Base-by-base conservation (phyloP, 2,888 invertebrate species). In the Noctuana brunneofusca region DNA sequence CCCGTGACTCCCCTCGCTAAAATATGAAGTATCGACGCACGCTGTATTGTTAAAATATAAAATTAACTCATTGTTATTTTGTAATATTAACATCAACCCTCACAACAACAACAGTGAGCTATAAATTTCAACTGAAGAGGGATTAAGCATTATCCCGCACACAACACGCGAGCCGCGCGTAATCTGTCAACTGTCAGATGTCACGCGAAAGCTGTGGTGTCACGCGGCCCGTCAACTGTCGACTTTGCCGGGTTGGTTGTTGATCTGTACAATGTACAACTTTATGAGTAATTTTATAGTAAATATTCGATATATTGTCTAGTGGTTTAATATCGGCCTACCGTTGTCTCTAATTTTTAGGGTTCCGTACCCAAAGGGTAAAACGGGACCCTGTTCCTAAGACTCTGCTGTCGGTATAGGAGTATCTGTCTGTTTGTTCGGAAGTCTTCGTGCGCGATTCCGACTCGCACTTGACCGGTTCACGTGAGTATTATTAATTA, bases 101-200 rank as follows among this genome's bases (percentile, higher is more conserved):
- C 27, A 24, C 49, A 27, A 50, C 5, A 38, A 11, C 35, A 41
- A 41, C 41, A 41, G 18, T 41, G 41, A 41, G 41, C 41, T 41
- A 41, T 41, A 41, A 41, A 41, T 58, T 50, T 58, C 22, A 53
- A 53, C 49, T 59, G 52, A 54, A 59, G 43, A 68, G 68, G 60
- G 63, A 69, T 70, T 71, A 79, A 78, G 70, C 73, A 81, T 81
- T 77, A 78, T 78, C 75, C 75, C 76, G 70, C 75, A 64, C 49
- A 52, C 50, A 53, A 46, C 60, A 53, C 46, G 60, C 60, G 43
- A 60, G 32, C 46, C 46, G 52, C 41, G 41, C 43, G 60, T 54
- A 60, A 60, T 60, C 60, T 62, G 54, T 62, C 60, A 62, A 62
- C 60, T 62, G 60, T 60, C 60, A 60, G 48, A 35, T 60, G 60